These are phyloP conservation scores for Nymphalis polychloros DNA, from an alignment of 2,888 invertebrate genomes.

Conservation along the genomic window DNA sequence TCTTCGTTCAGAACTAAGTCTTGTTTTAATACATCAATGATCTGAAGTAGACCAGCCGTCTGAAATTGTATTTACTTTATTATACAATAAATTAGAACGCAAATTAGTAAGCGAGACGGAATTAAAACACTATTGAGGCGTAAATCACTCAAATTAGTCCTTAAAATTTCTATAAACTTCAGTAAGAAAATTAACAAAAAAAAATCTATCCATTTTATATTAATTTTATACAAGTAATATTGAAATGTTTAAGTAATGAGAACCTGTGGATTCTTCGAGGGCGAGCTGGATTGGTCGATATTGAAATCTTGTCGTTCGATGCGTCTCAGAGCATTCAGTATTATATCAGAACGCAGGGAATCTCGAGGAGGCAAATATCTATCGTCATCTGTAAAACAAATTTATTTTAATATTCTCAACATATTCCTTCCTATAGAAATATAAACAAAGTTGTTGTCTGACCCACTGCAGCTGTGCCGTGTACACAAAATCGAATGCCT, in stretches of 20 bases:
- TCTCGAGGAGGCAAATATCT: constrained; percentile 71
- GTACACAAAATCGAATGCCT: no score
- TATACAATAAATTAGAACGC: no score
- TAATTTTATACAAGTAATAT: background rate
- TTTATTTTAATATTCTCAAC: background rate
- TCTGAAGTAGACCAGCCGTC: constrained; percentile 67
- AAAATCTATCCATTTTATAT: background rate
- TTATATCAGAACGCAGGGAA: constrained; percentile 64
- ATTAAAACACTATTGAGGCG: no score
- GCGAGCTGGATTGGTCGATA: constrained; percentile 58
- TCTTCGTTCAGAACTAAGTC: constrained; percentile 63
- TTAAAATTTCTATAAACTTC: no score
- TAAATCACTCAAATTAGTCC: no score
- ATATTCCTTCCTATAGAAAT: no score
- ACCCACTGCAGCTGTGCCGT: no score
- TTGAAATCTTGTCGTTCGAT: constrained; percentile 68
- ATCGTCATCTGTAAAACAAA: constrained; percentile 60
- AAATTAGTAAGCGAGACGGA: no score
- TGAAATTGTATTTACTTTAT: constrained; percentile 37
- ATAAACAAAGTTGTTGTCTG: no score
- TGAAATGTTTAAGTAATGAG: background rate
- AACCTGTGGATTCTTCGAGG: constrained; percentile 62
- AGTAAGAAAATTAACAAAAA: no score
- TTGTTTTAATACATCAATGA: constrained; percentile 72
- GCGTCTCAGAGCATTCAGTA: constrained; percentile 64